Evolutionary conservation across 2,888 invertebrate genomes (phyloP), one percentile per base, ranked within the genome.

Genomic region (Meiosimyza platycephala): DNA sequence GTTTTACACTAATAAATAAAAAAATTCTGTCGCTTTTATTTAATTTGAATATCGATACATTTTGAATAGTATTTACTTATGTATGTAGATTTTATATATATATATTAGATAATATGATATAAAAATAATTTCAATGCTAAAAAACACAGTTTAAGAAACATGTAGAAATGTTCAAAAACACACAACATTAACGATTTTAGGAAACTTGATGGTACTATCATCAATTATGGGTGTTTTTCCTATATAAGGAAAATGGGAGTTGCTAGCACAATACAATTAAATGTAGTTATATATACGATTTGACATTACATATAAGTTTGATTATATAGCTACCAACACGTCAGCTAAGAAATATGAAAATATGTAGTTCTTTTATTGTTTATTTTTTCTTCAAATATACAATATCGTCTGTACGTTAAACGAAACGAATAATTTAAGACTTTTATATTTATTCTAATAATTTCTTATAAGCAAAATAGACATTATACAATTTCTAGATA

Each of bases 131-230:
- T 22, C 63, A 47, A 63, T 40, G 64, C 28, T 40, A 50, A 63
- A n/a, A 63, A 47, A 64, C 51, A 64, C 22, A 50, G 64, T 50
- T 64, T 51, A 51, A 33, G 50, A 60, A 69, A 69, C 22, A 69
- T n/a, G n/a, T 16, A 40, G 51, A 63, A 63, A 54, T 63, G 50
- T 52, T 52, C 63, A 48, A 70, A 70, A 62, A 70, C 40, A 54
- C 52, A 62, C 69, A 62, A 59, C 66, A 54, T 69, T 70, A 70
- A 70, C 69, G 62, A 62, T 51, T 70, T 68, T 48, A 57, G 69
- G 62, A 52, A 62, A 70, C 40, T 28, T 52, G 40, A 62, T 63
- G 63, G 48, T 54, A 48, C 18, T 15, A 55, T 55, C 22, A 55
- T 55, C 13, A 18, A 55, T 22, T 16, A n/a, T 55, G n/a, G 16